Conservation (phyloP, 2,113 vertebrate genomes). For the Tinamus guttatus region DNA sequence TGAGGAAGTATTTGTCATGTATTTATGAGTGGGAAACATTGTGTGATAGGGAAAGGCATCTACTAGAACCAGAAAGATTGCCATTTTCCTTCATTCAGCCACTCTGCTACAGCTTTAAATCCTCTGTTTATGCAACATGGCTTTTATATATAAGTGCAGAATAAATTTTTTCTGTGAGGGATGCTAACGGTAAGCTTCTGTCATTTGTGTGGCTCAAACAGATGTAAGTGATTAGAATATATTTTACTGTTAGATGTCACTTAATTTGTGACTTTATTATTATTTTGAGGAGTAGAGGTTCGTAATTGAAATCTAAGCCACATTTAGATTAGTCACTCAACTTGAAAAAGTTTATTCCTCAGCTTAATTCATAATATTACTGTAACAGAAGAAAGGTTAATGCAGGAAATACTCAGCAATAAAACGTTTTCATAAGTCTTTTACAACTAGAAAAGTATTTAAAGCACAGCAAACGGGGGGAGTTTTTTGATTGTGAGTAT, state of each 20-base stretch:
- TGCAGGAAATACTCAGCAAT: slow-evolving; percentile 25
- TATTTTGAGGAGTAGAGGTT: slow-evolving; percentile 7
- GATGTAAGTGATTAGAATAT: slow-evolving; percentile 76
- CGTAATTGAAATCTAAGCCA: slow-evolving; percentile 59
- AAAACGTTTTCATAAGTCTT: slow-evolving; percentile 54
- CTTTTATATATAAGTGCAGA: slow-evolving; percentile 77
- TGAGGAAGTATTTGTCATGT: slow-evolving; percentile 99
- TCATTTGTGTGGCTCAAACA: slow-evolving; percentile 64
- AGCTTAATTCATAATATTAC: slow-evolving; percentile 33
- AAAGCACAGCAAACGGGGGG: slow-evolving; percentile 10
- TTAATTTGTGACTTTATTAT: slow-evolving; percentile 68
- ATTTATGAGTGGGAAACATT: slow-evolving; percentile 97
- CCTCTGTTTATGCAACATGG: slow-evolving; percentile 79
- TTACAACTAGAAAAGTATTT: slow-evolving; percentile 28
- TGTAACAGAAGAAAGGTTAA: slow-evolving; percentile 46
- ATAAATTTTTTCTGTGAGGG: slow-evolving; percentile 75
- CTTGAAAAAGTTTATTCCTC: slow-evolving; percentile 58
- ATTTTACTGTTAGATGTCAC: slow-evolving; percentile 69
- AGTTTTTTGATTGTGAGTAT: slow-evolving; percentile 30
- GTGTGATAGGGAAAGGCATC: slow-evolving; percentile 94
- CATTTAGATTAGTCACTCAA: slow-evolving; percentile 44
- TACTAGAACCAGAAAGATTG: slow-evolving; percentile 88
- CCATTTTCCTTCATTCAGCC: slow-evolving; percentile 78
- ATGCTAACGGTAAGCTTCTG: slow-evolving; percentile 71
- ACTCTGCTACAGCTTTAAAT: slow-evolving; percentile 79